A percentile compares a stretch with the other conserved stretches of the same genome.
Conservation (phyloP, 2,113 vertebrate genomes). For the Penelope pileata region DNA sequence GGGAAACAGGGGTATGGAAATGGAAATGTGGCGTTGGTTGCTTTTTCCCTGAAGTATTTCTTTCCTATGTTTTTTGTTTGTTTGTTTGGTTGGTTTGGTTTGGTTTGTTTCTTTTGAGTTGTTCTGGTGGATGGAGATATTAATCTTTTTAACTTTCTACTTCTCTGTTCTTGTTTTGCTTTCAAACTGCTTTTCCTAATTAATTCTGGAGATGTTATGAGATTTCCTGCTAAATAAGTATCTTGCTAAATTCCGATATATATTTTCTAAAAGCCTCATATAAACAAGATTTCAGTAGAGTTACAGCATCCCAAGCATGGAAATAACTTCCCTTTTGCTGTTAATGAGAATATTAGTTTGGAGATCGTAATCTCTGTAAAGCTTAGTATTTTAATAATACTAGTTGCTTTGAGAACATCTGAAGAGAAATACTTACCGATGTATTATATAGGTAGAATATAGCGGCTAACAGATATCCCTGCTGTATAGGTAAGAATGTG, state of each 20-base stretch:
- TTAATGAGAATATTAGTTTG: neutral
- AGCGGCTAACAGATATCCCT: neutral
- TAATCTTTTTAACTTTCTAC: neutral
- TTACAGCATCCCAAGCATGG: neutral
- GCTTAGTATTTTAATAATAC: conserved; percentile 15
- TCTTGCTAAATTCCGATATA: neutral
- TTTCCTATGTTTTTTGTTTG: neutral
- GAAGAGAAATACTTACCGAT: neutral
- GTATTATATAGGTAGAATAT: neutral
- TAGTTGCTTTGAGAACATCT: neutral
- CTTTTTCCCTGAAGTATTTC: neutral
- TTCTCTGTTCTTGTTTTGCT: neutral
- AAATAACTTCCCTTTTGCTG: neutral
- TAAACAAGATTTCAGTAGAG: neutral
- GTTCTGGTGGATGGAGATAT: neutral
- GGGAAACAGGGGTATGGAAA: neutral
- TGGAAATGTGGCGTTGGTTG: neutral
- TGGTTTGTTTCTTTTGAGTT: neutral
- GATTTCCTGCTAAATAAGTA: neutral
- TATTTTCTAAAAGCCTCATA: neutral
- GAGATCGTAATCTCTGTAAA: neutral
- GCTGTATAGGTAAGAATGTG: neutral
- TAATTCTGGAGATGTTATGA: neutral
- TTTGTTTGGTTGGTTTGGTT: neutral
- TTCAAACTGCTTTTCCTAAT: conserved; percentile 20